Evolutionary conservation across 2,888 invertebrate genomes (phyloP).

Genomic region (Napeogenes inachia): DNA sequence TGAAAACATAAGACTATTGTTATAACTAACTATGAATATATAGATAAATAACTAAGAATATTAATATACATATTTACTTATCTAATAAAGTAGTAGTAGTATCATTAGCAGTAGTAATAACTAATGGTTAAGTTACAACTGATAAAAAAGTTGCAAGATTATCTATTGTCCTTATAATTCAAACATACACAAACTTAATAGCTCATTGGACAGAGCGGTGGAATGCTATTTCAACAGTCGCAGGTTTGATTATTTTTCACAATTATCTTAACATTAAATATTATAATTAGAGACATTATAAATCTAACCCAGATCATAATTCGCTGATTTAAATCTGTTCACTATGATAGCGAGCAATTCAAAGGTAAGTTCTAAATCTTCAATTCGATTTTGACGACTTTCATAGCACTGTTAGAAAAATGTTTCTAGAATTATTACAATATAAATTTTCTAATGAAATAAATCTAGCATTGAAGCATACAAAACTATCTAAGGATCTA

Average conservation of each 20-base stretch:
- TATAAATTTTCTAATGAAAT: too few relatives aligned
- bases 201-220: too few relatives aligned
- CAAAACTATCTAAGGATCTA: constrained; percentile 1
- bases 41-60: too few relatives aligned
- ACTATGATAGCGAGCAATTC: constrained; percentile 52
- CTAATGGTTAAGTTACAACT: too few relatives aligned
- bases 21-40: too few relatives aligned
- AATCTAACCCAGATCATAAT: constrained; percentile 66
- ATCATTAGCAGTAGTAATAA: too few relatives aligned
- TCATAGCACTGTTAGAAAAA: constrained; percentile 37
- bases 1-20: too few relatives aligned
- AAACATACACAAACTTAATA: too few relatives aligned
- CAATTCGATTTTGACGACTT: constrained; percentile 40
- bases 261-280: neutral
- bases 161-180: too few relatives aligned
- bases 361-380: constrained; percentile 47
- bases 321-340: constrained; percentile 52
- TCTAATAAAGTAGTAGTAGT: too few relatives aligned
- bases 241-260: neutral
- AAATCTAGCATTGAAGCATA: neutral
- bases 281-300: neutral
- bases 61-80: too few relatives aligned
- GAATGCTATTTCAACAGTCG: neutral
- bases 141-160: too few relatives aligned
- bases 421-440: neutral